Conservation (phyloP, 2,797 vertebrate genomes). For the Geotrypetes seraphini region DNA sequence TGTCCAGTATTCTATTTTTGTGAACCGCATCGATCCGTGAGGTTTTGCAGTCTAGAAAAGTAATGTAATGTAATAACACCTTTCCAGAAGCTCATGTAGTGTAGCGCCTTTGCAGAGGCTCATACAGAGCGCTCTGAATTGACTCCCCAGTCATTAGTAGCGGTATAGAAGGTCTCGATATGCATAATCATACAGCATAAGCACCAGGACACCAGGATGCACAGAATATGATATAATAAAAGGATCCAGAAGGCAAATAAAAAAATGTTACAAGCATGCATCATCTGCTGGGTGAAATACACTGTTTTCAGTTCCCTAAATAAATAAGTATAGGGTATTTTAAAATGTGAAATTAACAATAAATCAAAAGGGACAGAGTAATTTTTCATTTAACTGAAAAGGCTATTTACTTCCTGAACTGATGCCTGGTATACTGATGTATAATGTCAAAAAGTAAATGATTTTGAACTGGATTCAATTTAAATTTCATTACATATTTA, state of each 20-base stretch:
- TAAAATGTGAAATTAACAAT: conserved; percentile 45
- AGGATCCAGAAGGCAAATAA: conserved; percentile 5
- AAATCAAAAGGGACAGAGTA: conserved; percentile 69
- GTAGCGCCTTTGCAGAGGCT: too few species aligned
- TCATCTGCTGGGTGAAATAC: conserved; percentile 2
- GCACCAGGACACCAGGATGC: too few species aligned
- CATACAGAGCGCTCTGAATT: too few species aligned
- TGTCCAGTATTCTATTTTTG: too few species aligned
- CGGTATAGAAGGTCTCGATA: too few species aligned
- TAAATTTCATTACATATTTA: conserved; percentile 61
- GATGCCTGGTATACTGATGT: conserved; percentile 44
- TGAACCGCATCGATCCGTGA: too few species aligned
- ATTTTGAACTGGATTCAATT: conserved; percentile 72
- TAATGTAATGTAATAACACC: too few species aligned
- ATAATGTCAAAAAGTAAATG: conserved; percentile 62
- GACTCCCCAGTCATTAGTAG: too few species aligned
- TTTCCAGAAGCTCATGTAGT: too few species aligned
- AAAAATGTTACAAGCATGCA: conserved; percentile 2
- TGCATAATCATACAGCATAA: too few species aligned
- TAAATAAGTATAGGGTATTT: conserved; percentile 14
- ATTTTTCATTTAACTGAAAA: conserved; percentile 69
- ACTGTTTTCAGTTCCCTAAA: conserved; percentile 9
- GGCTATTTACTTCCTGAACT: conserved; percentile 63
- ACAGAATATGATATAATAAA: background rate
- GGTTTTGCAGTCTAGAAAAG: too few species aligned